A percentile compares a stretch with the other conserved stretches of the same genome.
These are phyloP conservation scores for Tapirus terrestris DNA, from an alignment of 2,113 vertebrate species.

Conservation along the genomic window DNA sequence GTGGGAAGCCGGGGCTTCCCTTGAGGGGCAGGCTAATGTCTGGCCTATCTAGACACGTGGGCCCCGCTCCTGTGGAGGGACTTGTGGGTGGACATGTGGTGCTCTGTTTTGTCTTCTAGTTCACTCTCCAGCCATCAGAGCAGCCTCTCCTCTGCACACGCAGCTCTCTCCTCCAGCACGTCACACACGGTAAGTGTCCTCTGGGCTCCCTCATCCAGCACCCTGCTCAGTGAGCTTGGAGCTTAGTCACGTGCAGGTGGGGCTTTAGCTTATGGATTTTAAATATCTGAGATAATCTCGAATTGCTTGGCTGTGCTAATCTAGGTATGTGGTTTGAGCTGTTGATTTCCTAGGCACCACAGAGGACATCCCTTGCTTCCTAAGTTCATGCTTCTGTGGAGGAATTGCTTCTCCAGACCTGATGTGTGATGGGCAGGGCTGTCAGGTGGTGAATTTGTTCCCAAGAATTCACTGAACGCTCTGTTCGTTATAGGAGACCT, in stretches of 20 bases:
- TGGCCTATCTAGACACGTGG: neutral
- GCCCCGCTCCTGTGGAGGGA: neutral
- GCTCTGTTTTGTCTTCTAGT: conserved; percentile 76
- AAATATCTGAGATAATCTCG: neutral
- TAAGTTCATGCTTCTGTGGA: neutral
- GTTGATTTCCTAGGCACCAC: neutral
- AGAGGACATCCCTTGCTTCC: neutral
- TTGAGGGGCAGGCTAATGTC: neutral
- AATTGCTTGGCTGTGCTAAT: neutral
- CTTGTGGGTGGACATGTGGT: neutral
- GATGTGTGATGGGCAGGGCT: neutral
- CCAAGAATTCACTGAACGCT: neutral
- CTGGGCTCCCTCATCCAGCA: fast-evolving
- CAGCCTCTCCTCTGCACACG: conserved; percentile 90
- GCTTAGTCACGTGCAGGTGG: neutral
- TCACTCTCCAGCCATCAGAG: conserved; percentile 89
- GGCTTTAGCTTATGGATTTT: neutral
- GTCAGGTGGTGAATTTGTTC: neutral
- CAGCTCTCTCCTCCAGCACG: conserved; percentile 88
- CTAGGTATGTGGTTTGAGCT: neutral
- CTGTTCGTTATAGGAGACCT: neutral
- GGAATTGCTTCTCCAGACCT: neutral
- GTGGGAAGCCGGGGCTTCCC: neutral
- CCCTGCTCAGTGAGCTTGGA: neutral
- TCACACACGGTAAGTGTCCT: conserved; percentile 90